phyloP scores from a whole-genome alignment of 2,888 invertebrate genomes.

The Matsumyia berberina region DNA sequence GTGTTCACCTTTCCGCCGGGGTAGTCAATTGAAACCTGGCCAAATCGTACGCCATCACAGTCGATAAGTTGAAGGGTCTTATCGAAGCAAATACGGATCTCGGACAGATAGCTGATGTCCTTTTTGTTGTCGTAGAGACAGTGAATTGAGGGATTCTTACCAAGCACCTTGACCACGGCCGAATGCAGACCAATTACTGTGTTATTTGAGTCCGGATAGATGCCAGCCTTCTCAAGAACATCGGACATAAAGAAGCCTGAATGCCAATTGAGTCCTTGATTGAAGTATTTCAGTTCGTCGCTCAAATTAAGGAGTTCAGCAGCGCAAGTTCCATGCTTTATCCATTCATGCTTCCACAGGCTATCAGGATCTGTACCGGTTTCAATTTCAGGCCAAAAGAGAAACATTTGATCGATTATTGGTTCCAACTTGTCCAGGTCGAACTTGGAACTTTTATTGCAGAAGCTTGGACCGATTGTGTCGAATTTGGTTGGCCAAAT shows the following conservation, averaged over 20 bases:
- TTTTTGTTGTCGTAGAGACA: constrained; percentile 87
- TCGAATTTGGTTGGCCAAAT: constrained; percentile 92
- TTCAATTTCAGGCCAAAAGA: constrained; percentile 91
- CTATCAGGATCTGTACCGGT: constrained; percentile 78
- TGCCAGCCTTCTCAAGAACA: constrained; percentile 86
- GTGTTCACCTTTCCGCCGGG: constrained; percentile 85
- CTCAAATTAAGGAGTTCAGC: constrained; percentile 86
- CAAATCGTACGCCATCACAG: constrained; percentile 86
- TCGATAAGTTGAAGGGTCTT: constrained; percentile 87
- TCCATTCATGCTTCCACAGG: constrained; percentile 90
- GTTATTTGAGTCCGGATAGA: constrained; percentile 86
- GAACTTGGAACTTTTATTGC: constrained; percentile 89
- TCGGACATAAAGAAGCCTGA: constrained; percentile 87
- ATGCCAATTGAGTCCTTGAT: constrained; percentile 87
- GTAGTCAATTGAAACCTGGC: constrained; percentile 80
- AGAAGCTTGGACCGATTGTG: constrained; percentile 88
- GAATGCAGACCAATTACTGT: constrained; percentile 85
- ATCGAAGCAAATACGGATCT: constrained; percentile 90
- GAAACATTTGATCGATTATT: constrained; percentile 86
- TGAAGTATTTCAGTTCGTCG: constrained; percentile 89
- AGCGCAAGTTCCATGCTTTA: constrained; percentile 93
- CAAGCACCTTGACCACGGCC: constrained; percentile 85
- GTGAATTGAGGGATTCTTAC: constrained; percentile 87
- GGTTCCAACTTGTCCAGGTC: constrained; percentile 86
- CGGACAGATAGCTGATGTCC: constrained; percentile 87